These are phyloP conservation scores for Ectemnius cavifrons DNA, from an alignment of 2,888 invertebrate genomes.

Conservation along the genomic window DNA sequence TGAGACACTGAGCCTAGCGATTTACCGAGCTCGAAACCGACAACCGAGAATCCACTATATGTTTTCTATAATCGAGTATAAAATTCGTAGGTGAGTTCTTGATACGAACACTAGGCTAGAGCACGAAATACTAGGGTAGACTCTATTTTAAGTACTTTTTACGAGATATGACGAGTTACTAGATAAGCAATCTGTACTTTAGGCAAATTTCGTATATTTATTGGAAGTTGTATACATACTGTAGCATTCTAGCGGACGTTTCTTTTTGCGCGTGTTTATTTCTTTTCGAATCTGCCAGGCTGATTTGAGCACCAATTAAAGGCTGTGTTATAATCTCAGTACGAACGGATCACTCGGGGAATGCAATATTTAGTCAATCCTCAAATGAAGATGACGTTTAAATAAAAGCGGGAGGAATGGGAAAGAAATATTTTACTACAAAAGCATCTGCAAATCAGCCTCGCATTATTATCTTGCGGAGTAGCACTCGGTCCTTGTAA, in stretches of 20 bases:
- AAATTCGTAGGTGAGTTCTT: conserved; percentile 54
- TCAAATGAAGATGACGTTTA: conserved; percentile 9
- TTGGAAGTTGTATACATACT: conserved; percentile 70
- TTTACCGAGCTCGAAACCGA: conserved; percentile 45
- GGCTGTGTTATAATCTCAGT: conserved; percentile 53
- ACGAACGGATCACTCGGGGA: conserved; percentile 21
- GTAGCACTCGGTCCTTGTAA: conserved; percentile 49
- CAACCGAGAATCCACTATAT: conserved; percentile 44
- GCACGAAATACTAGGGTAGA: conserved; percentile 71
- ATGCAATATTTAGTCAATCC: conserved; percentile 12
- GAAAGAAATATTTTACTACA: conserved; percentile 50
- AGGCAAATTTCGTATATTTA: conserved; percentile 69
- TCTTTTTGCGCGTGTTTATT: conserved; percentile 37
- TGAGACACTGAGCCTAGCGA: conserved; percentile 3
- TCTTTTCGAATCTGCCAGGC: conserved; percentile 48
- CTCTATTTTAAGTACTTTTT: conserved; percentile 75
- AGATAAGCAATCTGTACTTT: conserved; percentile 68
- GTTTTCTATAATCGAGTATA: conserved; percentile 63
- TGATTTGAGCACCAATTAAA: conserved; percentile 56
- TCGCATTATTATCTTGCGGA: conserved; percentile 48
- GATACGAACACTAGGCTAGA: conserved; percentile 68
- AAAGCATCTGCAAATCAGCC: conserved; percentile 56
- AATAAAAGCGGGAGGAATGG: neutral
- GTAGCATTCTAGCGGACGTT: conserved; percentile 43
- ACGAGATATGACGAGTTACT: conserved; percentile 60